Conservation (phyloP, 2,888 invertebrate genomes). For the Parnassius glacialis region DNA sequence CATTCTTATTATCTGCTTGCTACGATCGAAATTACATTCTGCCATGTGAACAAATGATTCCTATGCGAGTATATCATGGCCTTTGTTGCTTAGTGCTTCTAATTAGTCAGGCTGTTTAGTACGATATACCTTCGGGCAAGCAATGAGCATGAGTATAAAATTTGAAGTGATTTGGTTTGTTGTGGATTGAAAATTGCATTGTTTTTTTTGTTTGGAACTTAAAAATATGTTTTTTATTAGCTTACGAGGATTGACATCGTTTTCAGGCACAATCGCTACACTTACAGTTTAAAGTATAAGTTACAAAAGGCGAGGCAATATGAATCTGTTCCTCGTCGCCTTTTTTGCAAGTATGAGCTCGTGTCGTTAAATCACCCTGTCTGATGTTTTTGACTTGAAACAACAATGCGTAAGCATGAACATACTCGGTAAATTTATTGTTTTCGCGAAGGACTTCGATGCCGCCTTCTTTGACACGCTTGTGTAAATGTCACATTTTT, state of each 20-base stretch:
- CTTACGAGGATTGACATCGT: conserved; percentile 43
- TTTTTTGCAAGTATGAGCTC: conserved; percentile 60
- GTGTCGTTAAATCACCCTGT: conserved; percentile 70
- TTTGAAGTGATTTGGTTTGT: conserved; percentile 62
- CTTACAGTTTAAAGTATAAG: conserved; percentile 65
- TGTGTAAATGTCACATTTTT: conserved; percentile 50
- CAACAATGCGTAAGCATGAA: conserved; percentile 51
- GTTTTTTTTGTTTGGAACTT: too few species aligned
- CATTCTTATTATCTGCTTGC: conserved; percentile 39
- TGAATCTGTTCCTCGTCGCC: conserved; percentile 57
- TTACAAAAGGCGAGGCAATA: conserved; percentile 75
- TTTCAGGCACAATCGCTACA: conserved; percentile 60
- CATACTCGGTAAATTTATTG: conserved; percentile 63
- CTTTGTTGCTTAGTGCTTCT: conserved; percentile 77
- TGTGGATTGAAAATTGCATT: not conserved
- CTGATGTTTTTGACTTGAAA: conserved; percentile 62
- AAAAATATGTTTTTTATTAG: too few species aligned
- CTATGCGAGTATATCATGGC: conserved; percentile 36
- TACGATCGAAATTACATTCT: conserved; percentile 44
- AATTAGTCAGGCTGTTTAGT: conserved; percentile 79
- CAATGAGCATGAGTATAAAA: conserved; percentile 56
- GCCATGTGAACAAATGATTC: conserved; percentile 38
- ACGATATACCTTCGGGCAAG: conserved; percentile 63
- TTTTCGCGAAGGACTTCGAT: conserved; percentile 42
- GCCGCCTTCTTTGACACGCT: conserved; percentile 48